Conservation (phyloP, 2,888 invertebrate species). For the Byasa hedistus region DNA sequence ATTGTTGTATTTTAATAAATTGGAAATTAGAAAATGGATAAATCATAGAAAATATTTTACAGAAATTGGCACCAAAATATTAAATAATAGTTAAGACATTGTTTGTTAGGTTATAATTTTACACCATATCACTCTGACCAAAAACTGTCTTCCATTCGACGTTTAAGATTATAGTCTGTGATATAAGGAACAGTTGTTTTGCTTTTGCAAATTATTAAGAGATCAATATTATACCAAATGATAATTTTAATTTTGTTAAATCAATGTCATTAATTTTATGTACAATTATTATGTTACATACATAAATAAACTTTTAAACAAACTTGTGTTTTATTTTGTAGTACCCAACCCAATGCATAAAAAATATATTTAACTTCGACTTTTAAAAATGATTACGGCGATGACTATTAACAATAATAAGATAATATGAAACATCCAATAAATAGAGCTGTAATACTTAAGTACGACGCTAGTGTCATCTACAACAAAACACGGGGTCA, state of each 20-base stretch:
- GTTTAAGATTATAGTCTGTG: constrained; percentile 31
- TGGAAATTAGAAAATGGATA: background rate
- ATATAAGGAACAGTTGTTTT: constrained; percentile 26
- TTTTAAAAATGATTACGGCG: constrained; percentile 47
- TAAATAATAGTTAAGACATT: background rate
- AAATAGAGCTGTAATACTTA: constrained; percentile 66
- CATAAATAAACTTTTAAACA: background rate
- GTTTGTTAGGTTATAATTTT: background rate
- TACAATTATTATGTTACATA: constrained; percentile 16
- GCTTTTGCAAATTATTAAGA: constrained; percentile 10
- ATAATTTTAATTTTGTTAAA: constrained; percentile 8
- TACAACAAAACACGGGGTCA: constrained; percentile 63
- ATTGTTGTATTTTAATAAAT: background rate
- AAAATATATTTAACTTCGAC: constrained; percentile 29
- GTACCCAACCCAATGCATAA: background rate
- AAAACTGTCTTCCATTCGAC: constrained; percentile 32
- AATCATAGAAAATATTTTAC: too few species aligned
- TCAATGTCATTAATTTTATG: constrained; percentile 18
- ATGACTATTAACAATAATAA: constrained; percentile 48
- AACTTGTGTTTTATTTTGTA: constrained; percentile 3
- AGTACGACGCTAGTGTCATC: constrained; percentile 45
- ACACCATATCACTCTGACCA: constrained; percentile 10
- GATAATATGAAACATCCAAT: constrained; percentile 64
- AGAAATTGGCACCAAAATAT: background rate
- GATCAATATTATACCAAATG: constrained; percentile 7